Conservation (phyloP, 2,888 invertebrate species). For the Cephus sareptanus region DNA sequence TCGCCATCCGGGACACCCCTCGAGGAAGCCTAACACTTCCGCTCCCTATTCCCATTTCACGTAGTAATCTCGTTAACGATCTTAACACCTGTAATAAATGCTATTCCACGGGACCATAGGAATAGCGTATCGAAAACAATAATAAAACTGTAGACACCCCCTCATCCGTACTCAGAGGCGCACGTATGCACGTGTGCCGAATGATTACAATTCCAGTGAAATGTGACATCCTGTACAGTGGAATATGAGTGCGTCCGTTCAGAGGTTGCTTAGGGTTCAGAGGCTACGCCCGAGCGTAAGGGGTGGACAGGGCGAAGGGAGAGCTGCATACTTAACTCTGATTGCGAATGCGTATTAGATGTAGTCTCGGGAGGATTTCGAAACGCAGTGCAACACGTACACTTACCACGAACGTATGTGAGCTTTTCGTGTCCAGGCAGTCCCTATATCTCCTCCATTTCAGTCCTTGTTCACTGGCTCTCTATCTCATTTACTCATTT, state of each 20-base stretch:
- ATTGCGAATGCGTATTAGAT: conserved; percentile 35
- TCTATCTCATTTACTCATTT: background rate
- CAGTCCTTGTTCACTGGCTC: background rate
- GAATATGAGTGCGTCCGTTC: background rate
- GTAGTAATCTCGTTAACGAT: background rate
- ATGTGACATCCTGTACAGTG: background rate
- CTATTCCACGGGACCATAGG: background rate
- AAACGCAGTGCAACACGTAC: background rate
- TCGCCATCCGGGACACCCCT: background rate
- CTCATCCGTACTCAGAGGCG: background rate
- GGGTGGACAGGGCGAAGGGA: background rate
- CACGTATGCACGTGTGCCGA: background rate
- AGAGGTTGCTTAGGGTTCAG: background rate
- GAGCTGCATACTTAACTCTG: conserved; percentile 33
- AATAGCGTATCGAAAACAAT: background rate
- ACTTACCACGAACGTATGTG: background rate
- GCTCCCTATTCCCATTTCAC: background rate
- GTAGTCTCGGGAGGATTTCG: conserved; percentile 1
- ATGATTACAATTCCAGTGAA: background rate
- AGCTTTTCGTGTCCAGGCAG: background rate
- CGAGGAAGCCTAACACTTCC: background rate
- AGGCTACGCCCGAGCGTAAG: too few relatives aligned
- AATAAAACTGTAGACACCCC: background rate
- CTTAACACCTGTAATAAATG: background rate
- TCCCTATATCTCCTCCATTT: background rate